Percentiles rank a stretch among this genome's conserved stretches.
These are phyloP conservation scores for Odontomachus brunneus DNA, from an alignment of 1,140 invertebrate species.

Conservation along the genomic window DNA sequence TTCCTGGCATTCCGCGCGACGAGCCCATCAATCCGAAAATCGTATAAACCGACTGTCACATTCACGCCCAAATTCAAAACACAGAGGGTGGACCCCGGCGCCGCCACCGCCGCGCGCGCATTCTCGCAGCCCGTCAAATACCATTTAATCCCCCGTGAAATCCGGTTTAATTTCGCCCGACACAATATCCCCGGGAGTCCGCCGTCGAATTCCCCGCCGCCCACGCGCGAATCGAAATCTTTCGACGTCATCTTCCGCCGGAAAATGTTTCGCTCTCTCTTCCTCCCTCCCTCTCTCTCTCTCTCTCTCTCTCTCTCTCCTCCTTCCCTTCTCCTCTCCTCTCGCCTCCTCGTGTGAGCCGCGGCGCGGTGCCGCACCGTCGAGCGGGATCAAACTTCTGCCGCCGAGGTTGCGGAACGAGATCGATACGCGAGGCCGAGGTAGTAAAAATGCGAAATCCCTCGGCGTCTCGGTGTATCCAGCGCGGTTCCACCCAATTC, in stretches of 20 bases:
- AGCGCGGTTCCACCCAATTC: too few species aligned
- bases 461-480: not conserved
- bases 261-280: slow-evolving; percentile 22
- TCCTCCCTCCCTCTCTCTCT: too few species aligned
- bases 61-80: slow-evolving; percentile 80
- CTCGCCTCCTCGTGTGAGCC: too few species aligned
- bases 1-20: slow-evolving; percentile 80
- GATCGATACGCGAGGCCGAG: slow-evolving; percentile 28
- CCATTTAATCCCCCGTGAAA: slow-evolving; percentile 79
- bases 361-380: too few species aligned
- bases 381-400: slow-evolving; percentile 29
- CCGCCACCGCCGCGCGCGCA: slow-evolving; percentile 23
- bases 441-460: slow-evolving; percentile 37
- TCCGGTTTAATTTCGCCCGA: slow-evolving; percentile 77
- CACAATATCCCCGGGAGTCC: slow-evolving; percentile 68
- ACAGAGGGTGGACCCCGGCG: slow-evolving; percentile 36
- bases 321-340: too few species aligned
- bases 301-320: too few species aligned
- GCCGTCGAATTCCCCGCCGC: slow-evolving; percentile 30
- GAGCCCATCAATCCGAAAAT: slow-evolving; percentile 81
- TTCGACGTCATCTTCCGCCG: slow-evolving; percentile 56
- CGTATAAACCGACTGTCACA: slow-evolving; percentile 83
- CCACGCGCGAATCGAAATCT: slow-evolving; percentile 60
- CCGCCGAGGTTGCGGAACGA: slow-evolving; percentile 15
- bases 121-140: slow-evolving; percentile 70